A percentile compares a stretch with the other conserved stretches of the same genome.
Conservation (phyloP, 2,888 invertebrate genomes). For the Lepidocyrtinus sp. region DNA sequence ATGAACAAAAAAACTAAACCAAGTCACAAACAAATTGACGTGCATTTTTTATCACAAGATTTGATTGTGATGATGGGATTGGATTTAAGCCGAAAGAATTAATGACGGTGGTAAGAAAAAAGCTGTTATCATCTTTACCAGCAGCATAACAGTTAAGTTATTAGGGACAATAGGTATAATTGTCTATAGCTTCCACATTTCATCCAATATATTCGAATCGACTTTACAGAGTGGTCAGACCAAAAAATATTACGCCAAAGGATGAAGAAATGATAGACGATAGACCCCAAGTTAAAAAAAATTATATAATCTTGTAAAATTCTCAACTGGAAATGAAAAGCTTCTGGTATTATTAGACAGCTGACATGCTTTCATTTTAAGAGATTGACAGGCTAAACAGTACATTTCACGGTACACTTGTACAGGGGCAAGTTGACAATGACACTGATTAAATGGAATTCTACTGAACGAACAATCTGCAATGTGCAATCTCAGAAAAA, state of each 20-base stretch:
- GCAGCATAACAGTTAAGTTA: constrained; percentile 24
- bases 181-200: no score
- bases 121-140: constrained; percentile 6
- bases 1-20: no score
- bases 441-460: background rate
- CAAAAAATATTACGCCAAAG: background rate
- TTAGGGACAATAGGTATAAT: no score
- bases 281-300: background rate
- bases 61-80: background rate
- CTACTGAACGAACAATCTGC: background rate
- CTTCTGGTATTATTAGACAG: background rate
- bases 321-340: background rate
- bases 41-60: no score
- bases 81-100: no score
- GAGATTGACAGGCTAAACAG: background rate
- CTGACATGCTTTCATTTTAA: background rate
- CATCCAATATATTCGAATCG: background rate
- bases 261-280: background rate
- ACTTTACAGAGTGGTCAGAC: background rate
- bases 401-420: background rate
- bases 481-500: background rate
- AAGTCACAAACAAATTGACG: no score
- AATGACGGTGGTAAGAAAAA: background rate
- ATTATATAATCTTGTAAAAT: background rate
- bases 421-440: background rate